Base-by-base conservation (phyloP, 2,113 vertebrate genomes). In the Bothrops jararaca region DNA sequence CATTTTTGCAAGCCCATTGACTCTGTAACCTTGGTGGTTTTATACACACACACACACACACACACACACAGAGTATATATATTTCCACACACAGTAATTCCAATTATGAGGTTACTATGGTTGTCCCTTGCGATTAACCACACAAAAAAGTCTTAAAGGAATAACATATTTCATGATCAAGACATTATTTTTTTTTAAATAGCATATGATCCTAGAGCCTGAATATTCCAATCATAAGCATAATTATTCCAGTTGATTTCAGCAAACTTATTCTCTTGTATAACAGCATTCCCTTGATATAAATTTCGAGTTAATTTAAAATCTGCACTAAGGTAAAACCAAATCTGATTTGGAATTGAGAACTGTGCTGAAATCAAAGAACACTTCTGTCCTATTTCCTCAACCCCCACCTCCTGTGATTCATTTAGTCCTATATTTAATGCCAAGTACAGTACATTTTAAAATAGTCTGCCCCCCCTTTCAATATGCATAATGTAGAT, bases 61-160 rank as follows among this genome's bases (percentile, higher is more conserved):
- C 48, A 48, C 48, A 48, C 48, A 48, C 48, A 50, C 48, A 50
- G 1, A 50, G 18, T 0, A 0, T 0, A 0, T 85, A 1, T 86
- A 91, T 69, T 0, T 0, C 69, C 34, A 56, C 34, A 58, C 86
- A 39, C 80, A 92, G 53, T 93, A 5, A 58, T n/a, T 88, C 50
- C 57, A 0, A 0, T 91, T 90, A 60, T 52, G 1, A 24, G 1
- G 85, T 64, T 52, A 87, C 85, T 85, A 85, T 89, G 12, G 64
- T 57, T 92, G 64, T 92, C 69, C 29, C 52, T 23, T 89, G 64
- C 42, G 39, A 85, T 80, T 89, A 92, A 92, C 24, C 52, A 80
- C 64, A 85, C 64, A n/a, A 34, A 69, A 92, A 89, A 7, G 50
- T 22, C 7, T 89, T 85, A 85, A 85, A 58, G 53, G 50, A 42